Percentiles rank a stretch among this genome's conserved stretches.
These are phyloP conservation scores for Idris sp. DNA, from an alignment of 1,140 invertebrate species.

Conservation along the genomic window DNA sequence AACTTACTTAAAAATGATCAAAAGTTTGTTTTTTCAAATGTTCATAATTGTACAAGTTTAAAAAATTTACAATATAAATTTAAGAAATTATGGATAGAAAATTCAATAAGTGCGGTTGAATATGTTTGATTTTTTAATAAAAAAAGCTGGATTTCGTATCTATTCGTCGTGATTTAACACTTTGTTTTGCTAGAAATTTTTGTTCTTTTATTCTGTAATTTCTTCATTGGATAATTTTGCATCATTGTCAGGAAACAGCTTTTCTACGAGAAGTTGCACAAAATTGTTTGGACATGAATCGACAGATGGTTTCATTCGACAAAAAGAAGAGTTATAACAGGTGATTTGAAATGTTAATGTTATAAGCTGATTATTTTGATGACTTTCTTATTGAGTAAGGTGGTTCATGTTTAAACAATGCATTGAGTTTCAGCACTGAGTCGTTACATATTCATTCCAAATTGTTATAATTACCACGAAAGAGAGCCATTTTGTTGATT, in stretches of 20 bases:
- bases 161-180: constrained; percentile 53
- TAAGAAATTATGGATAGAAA: too few relatives aligned
- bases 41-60: too few relatives aligned
- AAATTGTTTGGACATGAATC: neutral
- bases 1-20: too few relatives aligned
- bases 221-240: too few relatives aligned
- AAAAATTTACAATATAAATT: too few relatives aligned
- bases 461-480: constrained; percentile 25
- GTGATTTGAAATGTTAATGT: constrained; percentile 48
- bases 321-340: constrained; percentile 14
- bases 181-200: constrained; percentile 13
- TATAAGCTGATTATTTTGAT: constrained; percentile 5
- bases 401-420: constrained; percentile 30
- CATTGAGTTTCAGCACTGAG: constrained; percentile 5
- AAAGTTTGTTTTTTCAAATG: too few relatives aligned
- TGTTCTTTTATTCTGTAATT: too few relatives aligned
- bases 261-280: constrained; percentile 3
- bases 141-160: too few relatives aligned
- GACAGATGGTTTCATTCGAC: neutral
- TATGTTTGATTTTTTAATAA: too few relatives aligned
- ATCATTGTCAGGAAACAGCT: neutral
- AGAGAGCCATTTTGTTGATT: constrained; percentile 6
- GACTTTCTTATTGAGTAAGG: constrained; percentile 10
- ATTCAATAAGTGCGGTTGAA: too few relatives aligned
- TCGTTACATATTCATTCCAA: constrained; percentile 20